Evolutionary conservation across 2,797 vertebrate genomes (phyloP).

Genomic region (Caiman crocodilus): DNA sequence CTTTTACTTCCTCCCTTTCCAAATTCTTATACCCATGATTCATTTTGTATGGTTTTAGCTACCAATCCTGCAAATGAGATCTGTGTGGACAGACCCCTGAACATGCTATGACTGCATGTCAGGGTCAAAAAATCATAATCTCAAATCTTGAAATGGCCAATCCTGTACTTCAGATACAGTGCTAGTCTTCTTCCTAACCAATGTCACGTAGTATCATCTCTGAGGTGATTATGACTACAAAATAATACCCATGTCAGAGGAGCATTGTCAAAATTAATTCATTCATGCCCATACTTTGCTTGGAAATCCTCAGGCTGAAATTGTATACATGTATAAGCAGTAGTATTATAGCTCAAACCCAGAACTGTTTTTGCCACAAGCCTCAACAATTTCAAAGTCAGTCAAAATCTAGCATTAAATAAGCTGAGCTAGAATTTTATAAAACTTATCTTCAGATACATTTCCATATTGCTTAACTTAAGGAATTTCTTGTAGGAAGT

Average conservation of each 20-base stretch:
- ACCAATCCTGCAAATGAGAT: neutral
- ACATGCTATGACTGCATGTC: neutral
- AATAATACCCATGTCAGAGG: constrained; percentile 24
- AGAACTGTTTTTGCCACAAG: constrained; percentile 32
- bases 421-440: constrained; percentile 37
- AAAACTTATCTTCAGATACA: constrained; percentile 55
- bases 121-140: fast-evolving
- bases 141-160: neutral
- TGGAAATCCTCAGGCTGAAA: constrained; percentile 41
- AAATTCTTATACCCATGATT: neutral
- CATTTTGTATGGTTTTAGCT: neutral
- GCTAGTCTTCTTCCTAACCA: neutral
- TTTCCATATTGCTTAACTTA: constrained; percentile 23
- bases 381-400: constrained; percentile 56
- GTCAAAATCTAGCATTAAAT: constrained; percentile 47
- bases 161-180: neutral
- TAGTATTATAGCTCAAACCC: constrained; percentile 28
- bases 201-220: constrained; percentile 19
- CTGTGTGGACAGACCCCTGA: neutral
- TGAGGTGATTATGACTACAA: neutral
- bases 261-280: constrained; percentile 47
- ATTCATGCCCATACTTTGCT: constrained; percentile 21
- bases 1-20: neutral
- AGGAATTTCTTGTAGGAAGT: neutral
- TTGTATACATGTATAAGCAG: constrained; percentile 33